Evolutionary conservation across 2,888 invertebrate species (phyloP), one percentile per base, ranked within the genome.

Genomic region (Spisula solida): DNA sequence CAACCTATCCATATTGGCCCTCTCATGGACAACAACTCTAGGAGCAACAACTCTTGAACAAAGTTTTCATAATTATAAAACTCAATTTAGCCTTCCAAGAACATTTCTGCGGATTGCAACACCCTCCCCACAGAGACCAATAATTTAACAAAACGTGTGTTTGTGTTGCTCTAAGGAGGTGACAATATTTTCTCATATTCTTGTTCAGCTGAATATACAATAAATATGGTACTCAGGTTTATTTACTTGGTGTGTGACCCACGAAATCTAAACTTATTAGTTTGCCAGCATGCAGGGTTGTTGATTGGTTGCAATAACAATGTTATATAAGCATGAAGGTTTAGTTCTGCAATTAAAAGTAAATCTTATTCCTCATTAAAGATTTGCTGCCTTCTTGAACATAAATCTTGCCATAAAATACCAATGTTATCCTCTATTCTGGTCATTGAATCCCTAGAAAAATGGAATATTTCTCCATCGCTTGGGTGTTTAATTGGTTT

Each of bases 341-440:
- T 31, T 16, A 31, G 14, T 75, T 31, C 14, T 10, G 31, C 75
- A 75, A 75, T 75, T 34, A 75, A 25, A 34, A 34, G 34, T 75
- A 75, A 75, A 75, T 75, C 75, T 75, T 75, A 31, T 34, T 75
- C 31, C 75, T 34, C n/a, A 75, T 75, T 75, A 75, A 75, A 16
- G 18, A 16, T 31, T 31, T 31, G 34, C 18, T 12, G 8, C 31
- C 5, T 34, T 34, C 60, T 66, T 16, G 75, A 34, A 34, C 34
- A 75, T 25, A 34, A 34, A 31, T 75, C 16, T 14, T 75, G 34
- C 75, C 12, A 14, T 75, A 75, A 31, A 31, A 34, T 75, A 75
- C 16, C 12, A 75, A 10, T 12, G 34, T 75, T 34, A 75, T 75
- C 75, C 34, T 41, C 4, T 8, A 75, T 31, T 75, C 75, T 75